Evolutionary conservation across 2,888 invertebrate species (phyloP).

Genomic region (Melieria picta): DNA sequence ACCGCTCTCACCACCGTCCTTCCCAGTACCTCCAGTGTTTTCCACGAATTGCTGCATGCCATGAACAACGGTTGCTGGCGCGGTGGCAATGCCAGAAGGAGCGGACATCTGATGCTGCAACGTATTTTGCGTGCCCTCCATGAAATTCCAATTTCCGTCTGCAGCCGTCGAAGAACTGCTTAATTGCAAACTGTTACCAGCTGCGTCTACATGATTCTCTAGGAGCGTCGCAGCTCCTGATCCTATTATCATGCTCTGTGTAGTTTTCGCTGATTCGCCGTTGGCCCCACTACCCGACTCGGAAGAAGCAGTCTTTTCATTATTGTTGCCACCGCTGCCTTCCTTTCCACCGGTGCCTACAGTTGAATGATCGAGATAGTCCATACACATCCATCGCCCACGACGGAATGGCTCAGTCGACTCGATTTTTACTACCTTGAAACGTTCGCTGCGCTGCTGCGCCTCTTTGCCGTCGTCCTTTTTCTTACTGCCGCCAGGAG

Average conservation of each 20-base stretch:
- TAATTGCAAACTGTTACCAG: slow-evolving; percentile 40
- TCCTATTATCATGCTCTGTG: slow-evolving; percentile 61
- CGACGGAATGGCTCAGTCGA: slow-evolving; percentile 93
- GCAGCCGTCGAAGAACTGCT: slow-evolving; percentile 42
- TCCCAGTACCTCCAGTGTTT: slow-evolving; percentile 51
- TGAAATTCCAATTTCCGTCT: slow-evolving; percentile 60
- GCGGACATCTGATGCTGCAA: slow-evolving; percentile 67
- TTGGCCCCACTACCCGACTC: slow-evolving; percentile 43
- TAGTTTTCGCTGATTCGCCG: slow-evolving; percentile 54
- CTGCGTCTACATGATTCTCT: slow-evolving; percentile 59
- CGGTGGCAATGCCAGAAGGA: slow-evolving; percentile 65
- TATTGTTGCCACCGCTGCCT: slow-evolving; percentile 53
- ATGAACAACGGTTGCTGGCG: slow-evolving; percentile 63
- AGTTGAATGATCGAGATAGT: slow-evolving; percentile 87
- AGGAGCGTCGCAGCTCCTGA: slow-evolving; percentile 49
- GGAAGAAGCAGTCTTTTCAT: slow-evolving; percentile 58
- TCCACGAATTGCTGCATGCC: slow-evolving; percentile 56
- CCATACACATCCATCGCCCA: slow-evolving; percentile 95
- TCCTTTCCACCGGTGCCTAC: slow-evolving; percentile 49
- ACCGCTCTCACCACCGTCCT: slow-evolving; percentile 63
- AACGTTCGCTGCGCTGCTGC: slow-evolving; percentile 83
- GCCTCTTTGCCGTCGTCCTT: slow-evolving; percentile 72
- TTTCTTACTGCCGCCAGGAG: slow-evolving; percentile 69
- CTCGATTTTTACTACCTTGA: slow-evolving; percentile 95
- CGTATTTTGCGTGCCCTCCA: slow-evolving; percentile 47